Base-by-base conservation (phyloP, 2,113 vertebrate genomes). In the Tonatia bakeri region DNA sequence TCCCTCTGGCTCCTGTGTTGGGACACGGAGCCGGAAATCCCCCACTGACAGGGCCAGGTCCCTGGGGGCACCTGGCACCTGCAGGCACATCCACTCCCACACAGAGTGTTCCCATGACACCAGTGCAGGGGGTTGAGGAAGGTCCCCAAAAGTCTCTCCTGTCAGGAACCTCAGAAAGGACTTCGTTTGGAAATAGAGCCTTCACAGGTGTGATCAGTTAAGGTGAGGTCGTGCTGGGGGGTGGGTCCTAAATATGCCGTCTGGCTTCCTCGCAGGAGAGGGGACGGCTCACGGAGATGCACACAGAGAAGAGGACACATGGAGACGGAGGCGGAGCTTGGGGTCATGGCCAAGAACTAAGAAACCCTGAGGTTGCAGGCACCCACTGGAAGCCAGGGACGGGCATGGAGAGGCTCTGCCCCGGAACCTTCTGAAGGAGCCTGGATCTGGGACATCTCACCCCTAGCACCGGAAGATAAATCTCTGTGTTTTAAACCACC, bases 321-420 rank as follows among this genome's bases (percentile, higher is more conserved):
- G 10, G 79, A 59, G 28, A 43, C 16, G 31, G 5, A 64, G 1
- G 2, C 1, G 26, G 26, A 70, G 36, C 3, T 1, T 16, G 3
- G 4, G 61, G 20, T 0, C 1, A 4, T 1, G 2, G 9, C 12
- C 31, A 12, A 3, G 28, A 43, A 26, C 31, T 20, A 12, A 64
- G 36, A n/a, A 56, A 75, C 52, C 12, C 7, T 17, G 3, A 12
- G 40, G 28, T 9, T 45, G 4, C 24, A 3, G 4, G 28, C 28
- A 28, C 26, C 20, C 50, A 4, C 7, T 0, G 38, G 43, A 40
- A 47, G 1, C 4, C 65, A 67, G 33, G 33, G 24, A 26, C 16
- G n/a, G 17, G 10, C 52, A 52, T n/a, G n/a, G n/a, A 3, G 17
- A 77, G 0, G 40, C 3, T 38, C 24, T 40, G 56, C 20, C 24